Base-by-base conservation (phyloP, 2,888 invertebrate genomes). In the Zygaena filipendulae region DNA sequence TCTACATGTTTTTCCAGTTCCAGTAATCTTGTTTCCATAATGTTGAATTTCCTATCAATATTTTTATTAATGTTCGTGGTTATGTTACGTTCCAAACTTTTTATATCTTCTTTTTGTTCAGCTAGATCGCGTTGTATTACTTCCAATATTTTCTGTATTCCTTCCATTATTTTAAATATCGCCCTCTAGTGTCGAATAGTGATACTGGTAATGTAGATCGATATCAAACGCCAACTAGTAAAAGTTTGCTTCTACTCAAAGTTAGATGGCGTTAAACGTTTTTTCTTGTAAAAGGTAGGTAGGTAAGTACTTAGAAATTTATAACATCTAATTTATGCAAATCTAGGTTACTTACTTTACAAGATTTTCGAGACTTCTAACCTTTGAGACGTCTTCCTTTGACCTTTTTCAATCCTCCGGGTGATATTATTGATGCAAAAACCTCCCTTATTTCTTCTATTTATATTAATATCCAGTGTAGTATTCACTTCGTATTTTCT, bases 1-100 rank as follows among this genome's bases (percentile, higher is more conserved):
- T 45, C 39, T 3, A 49, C 30, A 42, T 43, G 41, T 11, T 16
- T 20, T 31, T 41, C 39, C 3, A 42, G 21, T 23, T 16, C 7
- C 7, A 6, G 4, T 16, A 16, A 6, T 16, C 4, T 16, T 6
- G 4, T 16, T 16, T 16, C 16, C 5, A 16, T 4, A 6, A 16
- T 16, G 16, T 16, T 16, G 7, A 7, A 16, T 16, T 16, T 16
- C 7, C 7, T 16, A 16, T 16, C 16, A 16, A 16, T 16, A 16
- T 16, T 26, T 26, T 26, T 13, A 18, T 26, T n/a, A 26, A 18
- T 26, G 26, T 26, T 8, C 6, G 16, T 16, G 16, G 16, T 16
- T 16, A 16, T 16, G 7, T 7, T 16, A 7, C 7, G 16, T 7
- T 16, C 16, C 16, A 16, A 16, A 7, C 16, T 16, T 16, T 16